Conservation (phyloP, 2,888 invertebrate species). For the Acrocyrtus sp. region DNA sequence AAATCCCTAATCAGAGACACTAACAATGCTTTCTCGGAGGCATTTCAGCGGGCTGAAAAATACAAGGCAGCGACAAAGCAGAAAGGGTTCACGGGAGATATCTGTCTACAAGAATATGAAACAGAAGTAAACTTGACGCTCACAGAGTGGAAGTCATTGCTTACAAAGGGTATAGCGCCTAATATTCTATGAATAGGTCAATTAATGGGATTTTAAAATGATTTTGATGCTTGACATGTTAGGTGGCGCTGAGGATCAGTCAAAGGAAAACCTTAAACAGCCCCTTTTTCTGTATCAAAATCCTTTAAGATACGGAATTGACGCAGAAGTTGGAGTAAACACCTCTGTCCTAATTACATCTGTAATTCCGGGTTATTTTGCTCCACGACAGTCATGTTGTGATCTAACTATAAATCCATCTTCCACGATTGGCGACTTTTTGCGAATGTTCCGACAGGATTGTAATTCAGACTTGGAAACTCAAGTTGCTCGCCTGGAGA, state of each 20-base stretch:
- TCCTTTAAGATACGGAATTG: constrained; percentile 14
- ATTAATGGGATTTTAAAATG: too few relatives aligned
- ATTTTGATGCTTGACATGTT: too few relatives aligned
- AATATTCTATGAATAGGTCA: too few relatives aligned
- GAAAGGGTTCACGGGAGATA: not conserved
- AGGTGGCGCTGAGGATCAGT: too few relatives aligned
- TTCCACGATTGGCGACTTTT: not conserved
- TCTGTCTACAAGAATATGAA: not conserved
- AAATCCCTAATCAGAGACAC: not conserved
- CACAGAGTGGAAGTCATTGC: not conserved
- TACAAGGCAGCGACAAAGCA: not conserved
- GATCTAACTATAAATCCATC: not conserved
- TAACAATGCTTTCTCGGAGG: not conserved
- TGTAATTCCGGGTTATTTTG: not conserved
- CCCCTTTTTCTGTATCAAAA: constrained; percentile 4
- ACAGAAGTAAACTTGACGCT: not conserved
- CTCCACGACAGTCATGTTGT: constrained; percentile 1
- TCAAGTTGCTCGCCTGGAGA: not conserved
- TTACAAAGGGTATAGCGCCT: not conserved
- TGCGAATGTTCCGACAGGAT: not conserved
- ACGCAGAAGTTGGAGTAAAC: constrained; percentile 9
- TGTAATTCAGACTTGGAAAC: constrained; percentile 1
- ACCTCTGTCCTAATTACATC: not conserved
- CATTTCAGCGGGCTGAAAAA: not conserved
- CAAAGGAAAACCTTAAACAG: too few relatives aligned